Conservation (phyloP, 1,140 invertebrate species). For the Aphaenogaster rudis region DNA sequence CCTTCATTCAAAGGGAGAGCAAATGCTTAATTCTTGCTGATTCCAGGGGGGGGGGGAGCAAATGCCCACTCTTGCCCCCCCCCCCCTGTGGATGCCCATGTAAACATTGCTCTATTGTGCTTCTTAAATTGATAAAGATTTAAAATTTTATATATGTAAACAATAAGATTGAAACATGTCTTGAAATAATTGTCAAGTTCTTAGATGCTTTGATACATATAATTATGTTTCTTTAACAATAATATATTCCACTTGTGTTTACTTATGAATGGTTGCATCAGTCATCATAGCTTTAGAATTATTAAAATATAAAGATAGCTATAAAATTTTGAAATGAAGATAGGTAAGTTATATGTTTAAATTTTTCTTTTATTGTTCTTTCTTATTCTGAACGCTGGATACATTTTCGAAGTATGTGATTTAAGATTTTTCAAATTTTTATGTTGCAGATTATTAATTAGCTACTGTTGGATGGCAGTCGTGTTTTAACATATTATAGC, state of each 20-base stretch:
- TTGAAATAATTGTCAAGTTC: background rate
- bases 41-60: too few relatives aligned
- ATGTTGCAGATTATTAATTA: conserved; percentile 25
- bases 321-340: background rate
- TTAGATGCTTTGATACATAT: background rate
- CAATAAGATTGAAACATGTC: background rate
- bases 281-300: background rate
- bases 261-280: background rate
- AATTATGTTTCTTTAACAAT: background rate
- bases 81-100: too few relatives aligned
- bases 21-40: too few relatives aligned
- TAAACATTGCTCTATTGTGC: background rate
- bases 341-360: background rate
- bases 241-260: background rate
- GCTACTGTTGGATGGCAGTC: background rate
- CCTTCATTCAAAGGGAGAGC: too few relatives aligned
- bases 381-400: background rate
- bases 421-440: conserved; percentile 9
- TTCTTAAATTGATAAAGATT: conserved; percentile 5
- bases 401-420: background rate
- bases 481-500: background rate
- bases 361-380: background rate
- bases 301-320: background rate
- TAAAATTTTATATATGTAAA: background rate
- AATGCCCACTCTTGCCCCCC: too few relatives aligned